These are phyloP conservation scores for Entomobrya proxima DNA, from an alignment of 2,888 invertebrate species.

Conservation along the genomic window DNA sequence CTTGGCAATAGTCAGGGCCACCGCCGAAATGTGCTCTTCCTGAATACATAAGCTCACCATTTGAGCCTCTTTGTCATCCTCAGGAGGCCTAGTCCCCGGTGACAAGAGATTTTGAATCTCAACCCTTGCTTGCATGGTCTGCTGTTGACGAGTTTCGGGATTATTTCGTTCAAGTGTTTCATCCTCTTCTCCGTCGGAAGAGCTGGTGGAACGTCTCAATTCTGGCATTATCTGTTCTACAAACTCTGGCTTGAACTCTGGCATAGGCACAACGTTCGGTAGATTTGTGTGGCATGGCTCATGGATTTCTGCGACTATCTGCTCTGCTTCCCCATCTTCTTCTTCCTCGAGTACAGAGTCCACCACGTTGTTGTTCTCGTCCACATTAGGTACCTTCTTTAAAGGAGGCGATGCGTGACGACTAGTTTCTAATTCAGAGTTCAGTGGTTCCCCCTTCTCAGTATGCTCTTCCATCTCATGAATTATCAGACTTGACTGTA, in stretches of 20 bases:
- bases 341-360: constrained; percentile 1
- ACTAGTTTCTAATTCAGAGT: background rate
- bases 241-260: constrained; percentile 19
- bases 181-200: constrained; percentile 15
- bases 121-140: background rate
- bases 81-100: background rate
- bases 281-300: background rate
- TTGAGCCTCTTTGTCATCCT: constrained; percentile 11
- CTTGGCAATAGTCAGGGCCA: constrained; percentile 68
- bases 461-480: constrained; percentile 37
- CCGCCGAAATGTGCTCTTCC: constrained; percentile 68
- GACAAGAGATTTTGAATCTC: background rate
- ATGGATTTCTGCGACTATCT: background rate
- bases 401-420: background rate
- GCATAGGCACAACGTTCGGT: background rate
- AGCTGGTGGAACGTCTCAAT: background rate
- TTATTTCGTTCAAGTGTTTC: background rate
- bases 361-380: constrained; percentile 52
- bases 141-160: background rate
- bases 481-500: constrained; percentile 49
- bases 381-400: constrained; percentile 22
- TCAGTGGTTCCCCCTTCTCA: constrained; percentile 20
- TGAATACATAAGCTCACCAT: constrained; percentile 60
- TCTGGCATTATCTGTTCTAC: constrained; percentile 24
- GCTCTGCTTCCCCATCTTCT: constrained; percentile 15